Evolutionary conservation across 2,888 invertebrate species (phyloP), one percentile per base, ranked within the genome.

Genomic region (Clistopyga incitator): DNA sequence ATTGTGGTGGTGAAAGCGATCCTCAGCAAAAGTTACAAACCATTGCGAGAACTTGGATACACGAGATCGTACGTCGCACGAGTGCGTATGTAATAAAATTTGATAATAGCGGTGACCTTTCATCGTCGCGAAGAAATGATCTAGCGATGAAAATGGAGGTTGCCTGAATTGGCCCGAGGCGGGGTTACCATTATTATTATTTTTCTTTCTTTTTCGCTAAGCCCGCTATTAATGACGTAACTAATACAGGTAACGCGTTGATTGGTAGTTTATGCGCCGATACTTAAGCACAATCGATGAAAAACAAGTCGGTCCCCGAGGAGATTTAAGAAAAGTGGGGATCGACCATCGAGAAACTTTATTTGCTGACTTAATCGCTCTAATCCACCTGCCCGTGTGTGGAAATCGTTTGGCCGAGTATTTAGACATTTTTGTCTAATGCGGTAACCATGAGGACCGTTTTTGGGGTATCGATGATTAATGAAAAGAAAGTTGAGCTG

Each of bases 1-100:
- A 78, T 78, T 78, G 82, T 78, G 59, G 52, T 77, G 68, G 82
- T 74, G 82, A 82, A 82, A 82, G 82, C 78, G 65, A 67, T 74
- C 68, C 77, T 72, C 71, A 47, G 72, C 67, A 76, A 38, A 76
- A 38, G 65, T 65, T 70, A 56, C 23, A 47, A 76, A n/a, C 38
- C 45, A 65, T 20, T 13, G 45, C 42, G 50, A 54, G 61, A 56
- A 59, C 29, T 18, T 71, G 52, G 34, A 29, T 56, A 68, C 18
- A 45, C 34, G 34, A 68, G 64, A 45, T 42, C 45, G 20, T 47
- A 20, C 20, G 64, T 47, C 59, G 59, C 38, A 45, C 38, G 42
- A 64, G 76, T 72, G 68, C 70, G 81, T 70, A 71, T 71, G 54
- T 59, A 77, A 81, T 77, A 82, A 82, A 65, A 82, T 82, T 82